Evolutionary conservation across 2,113 vertebrate genomes (phyloP), one percentile per base, ranked within the genome.

Genomic region (Perca flavescens): DNA sequence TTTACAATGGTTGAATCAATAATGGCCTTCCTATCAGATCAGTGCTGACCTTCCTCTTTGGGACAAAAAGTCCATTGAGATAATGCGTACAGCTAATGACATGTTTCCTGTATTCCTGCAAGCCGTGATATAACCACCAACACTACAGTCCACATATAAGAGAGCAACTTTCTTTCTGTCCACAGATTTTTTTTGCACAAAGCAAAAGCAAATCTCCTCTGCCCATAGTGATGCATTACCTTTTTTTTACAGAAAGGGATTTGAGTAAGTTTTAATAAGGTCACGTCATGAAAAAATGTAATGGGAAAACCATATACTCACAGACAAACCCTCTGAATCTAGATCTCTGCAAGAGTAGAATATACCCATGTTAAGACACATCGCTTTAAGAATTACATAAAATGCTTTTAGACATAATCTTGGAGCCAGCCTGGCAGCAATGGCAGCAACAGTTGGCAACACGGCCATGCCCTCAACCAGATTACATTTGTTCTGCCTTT

Each of bases 381-480:
- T 63, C 60, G 28, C 53, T 87, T 82, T 67, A 62, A 81, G 69
- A 91, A 83, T 92, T 73, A 90, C 78, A 87, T 91, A 57, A 90
- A 91, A 86, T 80, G 73, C 71, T 89, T 85, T 88, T 73, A 74
- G 85, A 85, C 74, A 84, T 88, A 91, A 91, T 91, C 89, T 88
- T 68, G 71, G 79, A 73, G 80, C 53, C 82, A 73, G 79, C 54
- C 85, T 82, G 83, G 73, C 61, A 34, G 77, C 47, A 53, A 62
- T 70, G 69, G 72, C 80, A 74, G 85, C 85, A 88, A 81, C 88
- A 87, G 82, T 88, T 82, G 84, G 76, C 83, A 86, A 66, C 77
- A 61, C 19, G 67, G 80, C 54, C 80, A 73, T 84, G 82, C 79
- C 85, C 88, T 85, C 72, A 47, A 84, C 69, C 79, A 86, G 88